Percentiles rank a stretch among this genome's conserved stretches.
Conservation (phyloP, 2,113 vertebrate species). For the Syngnathus typhle region DNA sequence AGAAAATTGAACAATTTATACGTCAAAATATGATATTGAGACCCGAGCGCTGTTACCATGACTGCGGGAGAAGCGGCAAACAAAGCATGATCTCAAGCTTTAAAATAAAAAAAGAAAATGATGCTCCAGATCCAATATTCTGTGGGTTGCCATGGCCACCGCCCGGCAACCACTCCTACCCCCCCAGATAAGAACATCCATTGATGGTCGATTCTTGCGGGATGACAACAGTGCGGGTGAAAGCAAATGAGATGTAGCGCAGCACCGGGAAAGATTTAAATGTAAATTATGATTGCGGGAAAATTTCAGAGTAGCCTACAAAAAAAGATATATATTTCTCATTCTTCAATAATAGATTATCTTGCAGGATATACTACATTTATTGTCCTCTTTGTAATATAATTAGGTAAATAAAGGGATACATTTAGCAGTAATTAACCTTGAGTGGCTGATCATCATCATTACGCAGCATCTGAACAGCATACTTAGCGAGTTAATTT, state of each 20-base stretch:
- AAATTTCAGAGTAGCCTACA: slow-evolving; percentile 77
- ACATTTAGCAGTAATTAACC: background rate
- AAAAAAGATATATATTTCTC: slow-evolving; percentile 58
- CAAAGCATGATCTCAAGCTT: slow-evolving; percentile 1
- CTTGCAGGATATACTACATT: slow-evolving; percentile 66
- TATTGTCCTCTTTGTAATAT: slow-evolving; percentile 70
- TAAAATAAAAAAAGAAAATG: background rate
- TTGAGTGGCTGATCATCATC: background rate
- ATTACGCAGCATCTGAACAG: background rate
- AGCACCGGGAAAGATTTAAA: slow-evolving; percentile 69
- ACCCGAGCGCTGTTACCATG: background rate
- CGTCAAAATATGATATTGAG: slow-evolving; percentile 20
- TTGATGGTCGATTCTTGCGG: slow-evolving; percentile 65
- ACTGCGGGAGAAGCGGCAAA: background rate
- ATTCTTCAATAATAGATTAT: slow-evolving; percentile 90
- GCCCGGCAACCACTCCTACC: slow-evolving; percentile 55
- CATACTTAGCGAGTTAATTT: background rate
- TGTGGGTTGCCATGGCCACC: slow-evolving; percentile 44
- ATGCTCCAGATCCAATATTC: slow-evolving; percentile 12
- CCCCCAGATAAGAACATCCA: slow-evolving; percentile 63
- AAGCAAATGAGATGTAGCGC: slow-evolving; percentile 70
- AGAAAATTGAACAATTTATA: slow-evolving; percentile 41
- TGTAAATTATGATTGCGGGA: slow-evolving; percentile 86
- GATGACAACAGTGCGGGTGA: slow-evolving; percentile 60
- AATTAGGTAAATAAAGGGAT: slow-evolving; percentile 44